Conservation (phyloP, 2,797 vertebrate species). For the Holocentrus rufus region DNA sequence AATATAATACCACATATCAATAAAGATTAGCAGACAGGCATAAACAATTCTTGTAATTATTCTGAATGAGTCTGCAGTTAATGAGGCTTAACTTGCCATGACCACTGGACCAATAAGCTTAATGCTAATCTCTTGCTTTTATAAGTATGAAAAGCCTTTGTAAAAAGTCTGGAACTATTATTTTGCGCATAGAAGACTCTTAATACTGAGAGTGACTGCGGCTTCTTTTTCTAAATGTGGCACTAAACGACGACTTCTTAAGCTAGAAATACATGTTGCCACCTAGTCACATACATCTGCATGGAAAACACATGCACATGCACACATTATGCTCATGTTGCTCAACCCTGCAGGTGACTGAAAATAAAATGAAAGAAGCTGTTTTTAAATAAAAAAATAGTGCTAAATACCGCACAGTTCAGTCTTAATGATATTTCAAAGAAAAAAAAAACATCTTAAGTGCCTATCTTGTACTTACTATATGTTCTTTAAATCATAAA, state of each 20-base stretch:
- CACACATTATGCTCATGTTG: slow-evolving; percentile 29
- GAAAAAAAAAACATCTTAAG: too few species aligned
- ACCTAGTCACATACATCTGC: slow-evolving; percentile 4
- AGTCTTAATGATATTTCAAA: neutral
- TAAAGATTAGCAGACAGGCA: slow-evolving; percentile 57
- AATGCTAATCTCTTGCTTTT: slow-evolving; percentile 66
- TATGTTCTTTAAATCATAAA: too few species aligned
- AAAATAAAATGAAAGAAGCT: slow-evolving; percentile 28
- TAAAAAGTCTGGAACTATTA: slow-evolving; percentile 55
- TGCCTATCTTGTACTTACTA: too few species aligned
- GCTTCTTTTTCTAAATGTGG: slow-evolving; percentile 14
- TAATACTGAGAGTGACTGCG: slow-evolving; percentile 18
- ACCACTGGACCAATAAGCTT: slow-evolving; percentile 59
- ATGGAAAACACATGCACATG: slow-evolving; percentile 1
- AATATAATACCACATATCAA: slow-evolving; percentile 46
- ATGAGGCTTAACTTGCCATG: slow-evolving; percentile 65
- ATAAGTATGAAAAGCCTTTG: slow-evolving; percentile 57
- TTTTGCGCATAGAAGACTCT: slow-evolving; percentile 40
- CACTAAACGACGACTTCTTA: neutral
- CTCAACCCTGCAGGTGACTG: slow-evolving; percentile 37
- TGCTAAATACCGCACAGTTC: neutral
- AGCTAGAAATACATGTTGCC: slow-evolving; percentile 1
- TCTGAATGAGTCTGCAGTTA: slow-evolving; percentile 66
- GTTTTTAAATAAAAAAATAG: neutral
- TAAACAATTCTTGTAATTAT: slow-evolving; percentile 48